Evolutionary conservation across 53 echinoderm and acorn worm species (phyloP).

Genomic region (Luidia sarsii): DNA sequence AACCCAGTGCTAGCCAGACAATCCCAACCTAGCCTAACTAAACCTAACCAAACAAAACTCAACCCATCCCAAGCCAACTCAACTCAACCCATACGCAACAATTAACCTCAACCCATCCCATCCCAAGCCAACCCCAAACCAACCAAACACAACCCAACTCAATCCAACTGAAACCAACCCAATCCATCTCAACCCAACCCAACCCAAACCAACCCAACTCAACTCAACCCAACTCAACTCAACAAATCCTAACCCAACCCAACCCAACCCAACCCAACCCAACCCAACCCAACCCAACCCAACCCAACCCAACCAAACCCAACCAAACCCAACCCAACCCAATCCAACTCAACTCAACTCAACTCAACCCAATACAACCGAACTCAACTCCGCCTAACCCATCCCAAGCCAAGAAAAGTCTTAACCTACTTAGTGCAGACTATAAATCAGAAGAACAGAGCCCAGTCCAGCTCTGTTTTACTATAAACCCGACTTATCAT

Average conservation of each 20-base stretch:
- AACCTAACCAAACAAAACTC: too few species aligned
- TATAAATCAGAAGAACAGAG: too few species aligned
- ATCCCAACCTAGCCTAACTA: too few species aligned
- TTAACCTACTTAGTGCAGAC: background rate
- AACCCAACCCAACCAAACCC: background rate
- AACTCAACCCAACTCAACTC: background rate
- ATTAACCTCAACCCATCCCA: too few species aligned
- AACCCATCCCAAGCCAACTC: too few species aligned
- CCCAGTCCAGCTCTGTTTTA: too few species aligned
- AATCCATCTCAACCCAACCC: background rate
- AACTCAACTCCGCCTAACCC: background rate
- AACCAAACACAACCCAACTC: background rate
- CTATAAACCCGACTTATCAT: too few species aligned
- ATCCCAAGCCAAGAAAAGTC: background rate
- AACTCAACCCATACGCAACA: too few species aligned
- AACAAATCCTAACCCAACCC: background rate
- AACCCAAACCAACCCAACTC: background rate
- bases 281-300: background rate
- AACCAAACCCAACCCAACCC: background rate
- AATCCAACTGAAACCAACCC: background rate
- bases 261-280: background rate
- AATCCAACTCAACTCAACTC: background rate
- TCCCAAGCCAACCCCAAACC: too few species aligned
- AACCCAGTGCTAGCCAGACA: too few species aligned
- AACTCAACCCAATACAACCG: background rate